Evolutionary conservation across 2,888 invertebrate genomes (phyloP), one percentile per base, ranked within the genome.

Genomic region (Syritta pipiens): DNA sequence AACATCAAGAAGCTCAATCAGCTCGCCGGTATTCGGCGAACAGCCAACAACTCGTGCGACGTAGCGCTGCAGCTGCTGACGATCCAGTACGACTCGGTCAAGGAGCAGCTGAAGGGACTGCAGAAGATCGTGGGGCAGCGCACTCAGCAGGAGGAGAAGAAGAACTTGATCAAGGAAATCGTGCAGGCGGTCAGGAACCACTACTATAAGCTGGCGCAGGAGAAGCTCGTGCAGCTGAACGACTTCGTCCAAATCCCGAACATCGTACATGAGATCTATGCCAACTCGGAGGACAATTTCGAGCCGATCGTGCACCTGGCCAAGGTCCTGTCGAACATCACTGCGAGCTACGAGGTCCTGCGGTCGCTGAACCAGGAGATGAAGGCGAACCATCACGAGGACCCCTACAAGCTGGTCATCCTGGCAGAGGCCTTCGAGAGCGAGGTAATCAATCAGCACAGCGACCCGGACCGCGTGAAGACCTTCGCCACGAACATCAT

Each of bases 261-360:
- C 2, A 42, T 72, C 22, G 42, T 72, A 9, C 63, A 72, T 14
- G 42, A 72, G 28, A 26, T 62, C 2, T 71, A 63, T 26, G 48
- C 48, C 0, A 17, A 17, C 12, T 37, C 17, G 1, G 6, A 6
- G 3, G 55, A 26, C 1, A 72, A 72, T 42, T 40, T 26, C 7
- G 63, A 57, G 2, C 14, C 2, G 26, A 49, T 71, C 22, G 17
- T 60, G 5, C 7, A 12, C 1, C 60, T 71, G 1, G 60, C 60
- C 7, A 60, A 44, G 7, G 2, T 46, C 24, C 14, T 71, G 3
- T 32, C 12, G 5, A 24, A 37, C 6, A 5, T 14, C 6, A 12
- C 5, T 12, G 2, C 20, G 10, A 22, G 12, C 3, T 35, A 7
- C 3, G 0, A 40, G 7, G n/a, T 55, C 10, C 17, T 26, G 2